Conservation (phyloP, 2,888 invertebrate genomes). For the Chymomyza caudatula region DNA sequence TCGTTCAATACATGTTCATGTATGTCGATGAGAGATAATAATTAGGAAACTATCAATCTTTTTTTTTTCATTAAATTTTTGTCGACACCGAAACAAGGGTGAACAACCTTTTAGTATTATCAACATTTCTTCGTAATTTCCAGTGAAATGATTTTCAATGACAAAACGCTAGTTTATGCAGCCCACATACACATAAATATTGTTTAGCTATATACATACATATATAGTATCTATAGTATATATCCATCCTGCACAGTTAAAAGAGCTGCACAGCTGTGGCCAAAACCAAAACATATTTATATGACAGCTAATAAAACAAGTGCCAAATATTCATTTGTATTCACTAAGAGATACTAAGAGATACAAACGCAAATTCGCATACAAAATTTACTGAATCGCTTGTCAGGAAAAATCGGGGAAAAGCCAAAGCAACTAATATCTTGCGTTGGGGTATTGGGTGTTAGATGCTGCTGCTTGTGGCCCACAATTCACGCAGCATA, state of each 20-base stretch:
- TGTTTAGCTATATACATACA: not conserved
- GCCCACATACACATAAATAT: not conserved
- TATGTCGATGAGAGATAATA: no score
- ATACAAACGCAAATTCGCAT: conserved; percentile 47
- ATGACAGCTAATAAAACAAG: conserved; percentile 60
- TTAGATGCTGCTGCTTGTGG: not conserved
- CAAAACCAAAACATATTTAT: conserved; percentile 41
- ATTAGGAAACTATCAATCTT: no score
- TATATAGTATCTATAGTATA: not conserved
- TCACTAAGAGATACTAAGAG: conserved; percentile 41
- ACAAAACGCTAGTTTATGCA: not conserved
- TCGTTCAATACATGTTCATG: no score
- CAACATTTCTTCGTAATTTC: not conserved
- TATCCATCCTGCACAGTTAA: not conserved
- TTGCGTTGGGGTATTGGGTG: not conserved
- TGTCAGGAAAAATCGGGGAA: not conserved
- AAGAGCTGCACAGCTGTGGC: not conserved
- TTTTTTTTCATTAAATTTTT: not conserved
- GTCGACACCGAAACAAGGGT: not conserved
- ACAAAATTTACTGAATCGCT: not conserved
- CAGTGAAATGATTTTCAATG: not conserved
- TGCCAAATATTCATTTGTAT: conserved; percentile 49
- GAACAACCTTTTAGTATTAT: not conserved
- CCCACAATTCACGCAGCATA: conserved; percentile 6
- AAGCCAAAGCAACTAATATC: conserved; percentile 1